Evolutionary conservation across 2,797 vertebrate species (phyloP).

Genomic region (Arctocebus calabarensis): DNA sequence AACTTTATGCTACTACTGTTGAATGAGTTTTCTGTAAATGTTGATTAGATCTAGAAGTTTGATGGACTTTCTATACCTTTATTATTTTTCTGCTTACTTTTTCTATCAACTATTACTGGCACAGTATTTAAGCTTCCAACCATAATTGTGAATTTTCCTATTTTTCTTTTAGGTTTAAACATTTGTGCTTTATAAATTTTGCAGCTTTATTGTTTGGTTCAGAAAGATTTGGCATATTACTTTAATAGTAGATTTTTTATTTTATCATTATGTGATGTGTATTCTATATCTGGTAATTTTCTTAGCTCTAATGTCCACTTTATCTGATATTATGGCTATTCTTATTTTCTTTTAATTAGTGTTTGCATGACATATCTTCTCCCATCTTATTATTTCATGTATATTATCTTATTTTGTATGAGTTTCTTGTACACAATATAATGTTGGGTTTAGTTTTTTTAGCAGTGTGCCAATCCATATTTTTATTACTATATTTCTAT

Average conservation of each 20-base stretch:
- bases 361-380: not conserved
- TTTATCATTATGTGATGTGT: not conserved
- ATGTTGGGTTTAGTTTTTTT: not conserved
- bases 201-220: not conserved
- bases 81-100: not conserved
- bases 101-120: not conserved
- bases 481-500: not conserved
- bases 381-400: not conserved
- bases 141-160: not conserved
- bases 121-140: not conserved
- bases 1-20: not conserved
- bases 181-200: not conserved
- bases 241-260: not conserved
- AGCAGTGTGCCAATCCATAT: not conserved
- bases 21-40: not conserved
- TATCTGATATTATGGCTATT: not conserved
- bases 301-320: not conserved
- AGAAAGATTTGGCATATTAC: not conserved
- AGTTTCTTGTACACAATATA: not conserved
- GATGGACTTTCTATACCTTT: not conserved
- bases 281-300: not conserved
- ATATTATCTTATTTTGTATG: not conserved
- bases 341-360: not conserved
- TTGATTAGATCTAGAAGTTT: not conserved
- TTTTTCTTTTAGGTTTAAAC: not conserved